Percentiles rank a stretch among this genome's conserved stretches.
phyloP scores from a whole-genome alignment of 92 coral and sea anemone species.

The Galaxea fascicularis region DNA sequence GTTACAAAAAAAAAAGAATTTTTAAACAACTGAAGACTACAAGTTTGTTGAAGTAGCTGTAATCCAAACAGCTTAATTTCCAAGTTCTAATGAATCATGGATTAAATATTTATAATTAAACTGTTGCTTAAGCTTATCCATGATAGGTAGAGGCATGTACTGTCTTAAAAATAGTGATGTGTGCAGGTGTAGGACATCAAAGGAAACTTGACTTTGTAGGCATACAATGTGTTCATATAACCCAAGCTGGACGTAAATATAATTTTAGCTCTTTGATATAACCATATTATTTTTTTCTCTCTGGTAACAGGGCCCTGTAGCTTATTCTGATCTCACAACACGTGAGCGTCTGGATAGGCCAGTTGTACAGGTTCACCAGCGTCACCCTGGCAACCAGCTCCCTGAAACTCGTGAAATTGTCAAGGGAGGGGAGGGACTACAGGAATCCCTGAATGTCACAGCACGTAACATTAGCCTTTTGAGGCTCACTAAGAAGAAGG shows the following conservation, averaged over 20 bases:
- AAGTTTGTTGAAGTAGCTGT: no score
- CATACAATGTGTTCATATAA: neutral
- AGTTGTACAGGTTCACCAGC: constrained; percentile 83
- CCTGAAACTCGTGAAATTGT: constrained; percentile 96
- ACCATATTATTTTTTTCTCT: neutral
- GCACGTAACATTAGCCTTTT: constrained; percentile 95
- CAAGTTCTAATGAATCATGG: no score
- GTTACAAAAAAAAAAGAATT: no score
- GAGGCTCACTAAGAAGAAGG: constrained; percentile 83
- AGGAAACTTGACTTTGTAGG: neutral
- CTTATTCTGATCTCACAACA: constrained; percentile 97
- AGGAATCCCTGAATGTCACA: constrained; percentile 94
- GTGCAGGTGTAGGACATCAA: no score
- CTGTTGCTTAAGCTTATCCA: no score
- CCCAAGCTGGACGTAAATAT: neutral
- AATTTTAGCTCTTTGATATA: neutral
- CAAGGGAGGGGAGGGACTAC: constrained; percentile 87
- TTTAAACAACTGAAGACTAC: no score
- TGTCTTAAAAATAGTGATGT: no score
- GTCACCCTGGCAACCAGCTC: constrained; percentile 98
- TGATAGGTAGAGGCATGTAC: no score
- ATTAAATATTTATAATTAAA: no score
- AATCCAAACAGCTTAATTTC: no score
- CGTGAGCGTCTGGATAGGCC: constrained; percentile 99
- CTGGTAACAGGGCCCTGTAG: constrained; percentile 89